Conservation (phyloP, 2,888 invertebrate species). For the Piscicola geometra region DNA sequence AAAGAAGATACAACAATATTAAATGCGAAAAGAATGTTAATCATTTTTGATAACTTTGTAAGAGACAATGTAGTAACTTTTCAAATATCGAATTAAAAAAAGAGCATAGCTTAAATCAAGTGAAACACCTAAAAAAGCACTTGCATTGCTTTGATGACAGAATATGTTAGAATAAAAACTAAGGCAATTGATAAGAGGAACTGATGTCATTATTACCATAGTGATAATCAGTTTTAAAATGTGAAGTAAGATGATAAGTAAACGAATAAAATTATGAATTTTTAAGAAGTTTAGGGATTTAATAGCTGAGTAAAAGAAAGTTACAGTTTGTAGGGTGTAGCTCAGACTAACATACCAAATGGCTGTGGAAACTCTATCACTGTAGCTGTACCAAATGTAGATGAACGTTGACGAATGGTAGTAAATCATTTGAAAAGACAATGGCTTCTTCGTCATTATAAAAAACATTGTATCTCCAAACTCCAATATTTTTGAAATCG, state of each 20-base stretch:
- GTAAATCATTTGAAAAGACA: background rate
- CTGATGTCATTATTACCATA: background rate
- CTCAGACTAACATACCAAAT: background rate
- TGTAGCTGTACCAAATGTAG: background rate
- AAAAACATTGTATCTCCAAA: conserved; percentile 62
- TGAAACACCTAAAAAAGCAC: no score
- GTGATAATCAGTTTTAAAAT: background rate
- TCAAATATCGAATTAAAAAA: no score
- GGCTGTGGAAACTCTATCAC: background rate
- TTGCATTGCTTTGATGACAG: no score
- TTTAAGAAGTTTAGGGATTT: background rate
- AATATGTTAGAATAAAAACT: no score
- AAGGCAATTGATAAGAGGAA: background rate
- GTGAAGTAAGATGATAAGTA: background rate
- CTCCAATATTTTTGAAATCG: conserved; percentile 89
- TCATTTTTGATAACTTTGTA: no score
- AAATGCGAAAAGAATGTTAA: no score
- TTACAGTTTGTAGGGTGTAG: background rate
- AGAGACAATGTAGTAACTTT: no score
- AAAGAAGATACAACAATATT: no score
- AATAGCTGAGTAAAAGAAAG: background rate
- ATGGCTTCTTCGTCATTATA: background rate
- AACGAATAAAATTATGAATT: background rate
- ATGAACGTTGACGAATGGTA: background rate
- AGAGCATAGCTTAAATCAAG: no score